phyloP scores from a whole-genome alignment of 2,797 vertebrate genomes.

The Chromis chromis region DNA sequence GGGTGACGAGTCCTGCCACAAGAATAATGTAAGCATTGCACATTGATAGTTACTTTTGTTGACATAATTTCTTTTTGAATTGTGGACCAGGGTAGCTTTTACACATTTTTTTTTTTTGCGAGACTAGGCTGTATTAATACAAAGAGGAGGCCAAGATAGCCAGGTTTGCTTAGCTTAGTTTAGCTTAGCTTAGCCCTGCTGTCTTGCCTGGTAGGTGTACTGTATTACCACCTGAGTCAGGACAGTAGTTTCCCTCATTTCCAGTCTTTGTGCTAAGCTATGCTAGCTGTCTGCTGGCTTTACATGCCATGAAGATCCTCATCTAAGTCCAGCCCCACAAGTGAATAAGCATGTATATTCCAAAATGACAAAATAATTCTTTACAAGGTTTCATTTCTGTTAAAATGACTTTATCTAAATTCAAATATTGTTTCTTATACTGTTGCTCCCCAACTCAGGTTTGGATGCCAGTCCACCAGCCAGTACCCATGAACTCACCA shows the following conservation, averaged over 20 bases:
- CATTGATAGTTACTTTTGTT: too few species aligned
- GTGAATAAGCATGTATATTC: not conserved
- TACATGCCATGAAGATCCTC: not conserved
- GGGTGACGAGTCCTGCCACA: too few species aligned
- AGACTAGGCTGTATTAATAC: too few species aligned
- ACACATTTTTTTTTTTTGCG: too few species aligned
- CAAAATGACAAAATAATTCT: not conserved
- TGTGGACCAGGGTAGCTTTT: too few species aligned
- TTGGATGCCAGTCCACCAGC: slow-evolving; percentile 96
- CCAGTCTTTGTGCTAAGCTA: not conserved
- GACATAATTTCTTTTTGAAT: too few species aligned
- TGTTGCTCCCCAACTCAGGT: slow-evolving; percentile 85
- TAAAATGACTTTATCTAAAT: slow-evolving; percentile 17
- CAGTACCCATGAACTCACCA: slow-evolving; percentile 99
- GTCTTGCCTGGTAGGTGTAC: not conserved
- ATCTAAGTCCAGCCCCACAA: not conserved
- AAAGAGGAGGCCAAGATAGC: not conserved
- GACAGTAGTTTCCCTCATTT: too few species aligned
- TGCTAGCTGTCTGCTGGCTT: not conserved
- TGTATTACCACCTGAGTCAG: too few species aligned
- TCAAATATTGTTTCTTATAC: slow-evolving; percentile 32
- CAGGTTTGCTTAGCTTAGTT: not conserved
- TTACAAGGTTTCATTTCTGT: not conserved
- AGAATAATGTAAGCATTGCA: too few species aligned
- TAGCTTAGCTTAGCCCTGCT: not conserved